Percentiles rank a stretch among this genome's conserved stretches.
Conservation (phyloP, 2,888 invertebrate species). For the Aspidiotus destructor region DNA sequence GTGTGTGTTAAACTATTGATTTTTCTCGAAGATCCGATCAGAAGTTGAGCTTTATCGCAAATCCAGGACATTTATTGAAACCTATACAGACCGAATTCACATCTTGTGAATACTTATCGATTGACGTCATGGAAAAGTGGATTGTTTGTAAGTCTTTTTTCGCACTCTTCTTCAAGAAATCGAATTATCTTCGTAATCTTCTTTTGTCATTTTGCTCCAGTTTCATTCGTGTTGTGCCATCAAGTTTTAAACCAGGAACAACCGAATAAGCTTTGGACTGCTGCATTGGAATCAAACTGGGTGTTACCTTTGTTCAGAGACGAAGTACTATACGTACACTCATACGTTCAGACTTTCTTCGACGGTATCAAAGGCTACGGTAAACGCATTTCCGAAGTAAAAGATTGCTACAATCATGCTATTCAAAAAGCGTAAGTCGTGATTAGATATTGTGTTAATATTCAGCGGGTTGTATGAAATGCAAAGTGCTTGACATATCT, state of each 20-base stretch:
- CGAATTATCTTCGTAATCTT: background rate
- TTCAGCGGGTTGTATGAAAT: background rate
- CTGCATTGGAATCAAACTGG: slow-evolving; percentile 87
- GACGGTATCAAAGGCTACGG: slow-evolving; percentile 90
- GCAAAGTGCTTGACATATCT: background rate
- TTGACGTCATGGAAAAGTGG: slow-evolving; percentile 95
- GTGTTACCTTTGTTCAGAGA: slow-evolving; percentile 90
- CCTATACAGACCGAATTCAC: slow-evolving; percentile 91
- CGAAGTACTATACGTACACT: slow-evolving; percentile 92
- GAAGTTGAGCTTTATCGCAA: slow-evolving; percentile 84
- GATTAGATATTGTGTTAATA: slow-evolving; percentile 5
- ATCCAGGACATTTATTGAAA: slow-evolving; percentile 86
- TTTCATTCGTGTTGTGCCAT: slow-evolving; percentile 86
- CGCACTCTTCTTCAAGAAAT: background rate
- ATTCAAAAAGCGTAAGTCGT: slow-evolving; percentile 55
- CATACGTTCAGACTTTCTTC: slow-evolving; percentile 83
- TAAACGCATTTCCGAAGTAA: slow-evolving; percentile 88
- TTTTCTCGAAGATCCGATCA: slow-evolving; percentile 58
- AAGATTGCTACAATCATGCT: slow-evolving; percentile 85
- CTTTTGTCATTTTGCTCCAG: slow-evolving; percentile 40
- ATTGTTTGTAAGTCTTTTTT: slow-evolving; percentile 58
- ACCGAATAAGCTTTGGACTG: slow-evolving; percentile 80
- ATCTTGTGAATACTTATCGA: slow-evolving; percentile 93
- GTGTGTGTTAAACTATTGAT: background rate
- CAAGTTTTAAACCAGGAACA: slow-evolving; percentile 68